Base-by-base conservation (phyloP, 2,888 invertebrate species). In the Orthonychiurus folsomi region DNA sequence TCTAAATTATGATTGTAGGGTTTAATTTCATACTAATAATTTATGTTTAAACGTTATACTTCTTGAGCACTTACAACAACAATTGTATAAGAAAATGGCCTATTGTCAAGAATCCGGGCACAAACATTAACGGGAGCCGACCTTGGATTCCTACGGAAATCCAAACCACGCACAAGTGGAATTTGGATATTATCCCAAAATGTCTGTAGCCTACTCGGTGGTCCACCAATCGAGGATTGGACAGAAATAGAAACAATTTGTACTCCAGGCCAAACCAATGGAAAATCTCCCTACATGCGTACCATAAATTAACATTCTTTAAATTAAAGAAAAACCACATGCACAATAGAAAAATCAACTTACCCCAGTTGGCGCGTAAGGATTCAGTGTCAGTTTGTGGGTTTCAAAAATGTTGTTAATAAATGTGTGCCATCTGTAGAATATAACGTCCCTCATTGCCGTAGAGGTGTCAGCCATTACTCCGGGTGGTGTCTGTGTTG, bases 391-490 rank as follows among this genome's bases (percentile, higher is more conserved):
- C 65, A 80, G 79, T 77, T 90, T 90, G 78, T 85, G 85, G 68
- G 84, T 81, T 69, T 83, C 81, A 81, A 89, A 90, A 47, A 90
- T 78, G 69, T 87, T 86, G 73, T 90, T 87, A 24, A 90, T 80
- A 75, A 83, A 86, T 0, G 86, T 81, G 74, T 91, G 90, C 87
- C 87, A 89, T 75, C 87, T 84, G 79, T 90, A 91, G 80, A 91
- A 91, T 25, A 87, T 78, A 0, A 90, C 90, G 78, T 91, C 91
- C 1, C 90, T 81, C 89, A 90, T 89, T 0, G 89, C 87, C 0
- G 89, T 89, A 0, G 88, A 84, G 0, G 87, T 84, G 74, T 90
- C 90, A 0, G 88, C 89, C 83, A 91, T 89, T 48, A 89, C 86
- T 53, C 87, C 85, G 73, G 87, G 88, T 57, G 84, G 83, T 78